Conservation (phyloP, 2,113 vertebrate genomes). For the Reinhardtius hippoglossoides region DNA sequence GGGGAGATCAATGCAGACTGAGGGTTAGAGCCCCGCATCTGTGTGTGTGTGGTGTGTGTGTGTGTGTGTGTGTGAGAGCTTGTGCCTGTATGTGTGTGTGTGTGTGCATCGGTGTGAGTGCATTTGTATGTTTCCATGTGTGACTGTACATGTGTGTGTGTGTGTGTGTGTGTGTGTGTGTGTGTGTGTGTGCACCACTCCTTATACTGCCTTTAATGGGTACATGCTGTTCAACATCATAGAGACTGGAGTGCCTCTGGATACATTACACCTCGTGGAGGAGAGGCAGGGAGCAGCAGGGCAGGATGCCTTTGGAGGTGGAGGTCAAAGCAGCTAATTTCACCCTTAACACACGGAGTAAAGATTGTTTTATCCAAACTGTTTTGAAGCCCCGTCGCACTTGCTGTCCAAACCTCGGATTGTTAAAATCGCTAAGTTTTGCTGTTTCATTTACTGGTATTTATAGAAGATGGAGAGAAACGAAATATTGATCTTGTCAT, state of each 20-base stretch:
- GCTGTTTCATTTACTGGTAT: too few species aligned
- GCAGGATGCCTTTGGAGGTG: conserved; percentile 28
- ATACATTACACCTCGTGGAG: conserved; percentile 83
- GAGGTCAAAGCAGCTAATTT: conserved; percentile 23
- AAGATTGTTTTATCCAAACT: background rate
- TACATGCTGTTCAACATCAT: conserved; percentile 94
- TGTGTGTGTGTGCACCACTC: conserved; percentile 39
- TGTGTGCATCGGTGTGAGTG: conserved; percentile 4
- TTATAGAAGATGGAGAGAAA: too few species aligned
- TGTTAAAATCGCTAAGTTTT: too few species aligned
- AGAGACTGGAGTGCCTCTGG: conserved; percentile 89
- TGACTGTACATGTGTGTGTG: conserved; percentile 20
- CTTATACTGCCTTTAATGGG: conserved; percentile 89
- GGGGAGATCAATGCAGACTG: conserved; percentile 92
- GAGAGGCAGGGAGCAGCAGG: conserved; percentile 73
- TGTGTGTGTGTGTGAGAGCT: background rate
- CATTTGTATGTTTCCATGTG: background rate
- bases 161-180: conserved; percentile 15
- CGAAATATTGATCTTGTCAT: background rate
- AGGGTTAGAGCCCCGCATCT: conserved; percentile 84
- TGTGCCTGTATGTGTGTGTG: conserved; percentile 12
- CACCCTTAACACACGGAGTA: background rate
- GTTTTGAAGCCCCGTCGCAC: background rate
- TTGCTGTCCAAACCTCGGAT: background rate
- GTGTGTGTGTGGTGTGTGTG: conserved; percentile 15